Evolutionary conservation across 1,140 invertebrate genomes (phyloP), one percentile per base, ranked within the genome.

Genomic region (Cydia fagiglandana): DNA sequence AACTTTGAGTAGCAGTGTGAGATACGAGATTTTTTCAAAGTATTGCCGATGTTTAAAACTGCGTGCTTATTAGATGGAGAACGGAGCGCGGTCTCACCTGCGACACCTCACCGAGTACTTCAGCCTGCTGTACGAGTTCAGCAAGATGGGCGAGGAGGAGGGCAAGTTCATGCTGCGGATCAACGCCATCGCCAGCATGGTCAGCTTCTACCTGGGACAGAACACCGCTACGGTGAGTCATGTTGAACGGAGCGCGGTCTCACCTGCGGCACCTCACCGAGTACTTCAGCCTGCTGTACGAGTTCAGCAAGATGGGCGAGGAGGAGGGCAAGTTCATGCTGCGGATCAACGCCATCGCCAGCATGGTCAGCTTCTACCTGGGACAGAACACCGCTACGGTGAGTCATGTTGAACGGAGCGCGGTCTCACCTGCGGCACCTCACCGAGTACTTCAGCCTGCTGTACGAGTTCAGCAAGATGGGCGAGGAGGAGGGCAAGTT

Each of bases 101-200:
- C 96, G 97, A 79, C 97, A 98, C 88, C 93, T 99, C 61, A 97
- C 97, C 4, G 98, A 99, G 86, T 99, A 98, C 86, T 99, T 99
- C 90, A 96, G 96, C 13, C 96, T 99, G 84, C 92, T 99, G 73
- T 96, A 97, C 83, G 98, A 99, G 88, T 99, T 98, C 89, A 97
- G 97, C 80, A 97, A 98, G 88, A 97, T 98, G 96, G 98, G 98
- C 1, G 97, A 98, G 76, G 97, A 98, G 80, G 98, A 99, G 87
- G 96, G 96, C 28, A 94, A 96, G 83, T 98, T 98, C 90, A 93
- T 99, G 77, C 94, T 98, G 73, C 94, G 96, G 45, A 96, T 97
- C 34, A 96, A 97, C 80, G 96, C 97, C 15, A 98, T 99, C 50
- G 96, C 97, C 20, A 97, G 95, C 9, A 97, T 98, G 95, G 96